Conservation (phyloP, 2,797 vertebrate species). For the Carapus acus region DNA sequence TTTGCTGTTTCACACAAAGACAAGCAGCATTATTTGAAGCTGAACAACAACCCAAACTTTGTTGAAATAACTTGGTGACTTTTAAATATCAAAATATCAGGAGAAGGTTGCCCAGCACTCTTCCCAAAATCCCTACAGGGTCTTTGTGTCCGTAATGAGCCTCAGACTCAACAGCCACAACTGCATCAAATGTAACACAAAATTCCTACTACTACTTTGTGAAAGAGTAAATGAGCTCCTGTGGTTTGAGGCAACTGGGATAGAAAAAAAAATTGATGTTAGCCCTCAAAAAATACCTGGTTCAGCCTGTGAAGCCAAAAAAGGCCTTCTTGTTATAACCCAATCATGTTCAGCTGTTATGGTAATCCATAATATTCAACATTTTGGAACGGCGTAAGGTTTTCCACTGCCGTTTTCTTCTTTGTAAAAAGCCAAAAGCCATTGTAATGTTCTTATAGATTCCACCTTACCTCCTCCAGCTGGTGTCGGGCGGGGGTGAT, state of each 20-base stretch:
- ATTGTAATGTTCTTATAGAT: background rate
- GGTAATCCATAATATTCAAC: too few relatives aligned
- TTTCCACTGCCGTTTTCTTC: too few relatives aligned
- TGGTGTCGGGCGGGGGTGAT: conserved; percentile 86
- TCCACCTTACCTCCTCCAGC: conserved; percentile 85
- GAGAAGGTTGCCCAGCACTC: background rate
- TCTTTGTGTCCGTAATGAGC: background rate
- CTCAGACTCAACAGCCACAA: background rate
- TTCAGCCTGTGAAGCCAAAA: too few relatives aligned
- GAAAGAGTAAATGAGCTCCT: too few relatives aligned
- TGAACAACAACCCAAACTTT: background rate
- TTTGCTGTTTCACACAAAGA: background rate
- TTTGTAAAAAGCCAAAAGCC: conserved; percentile 17
- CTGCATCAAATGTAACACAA: background rate
- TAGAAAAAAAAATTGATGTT: too few relatives aligned
- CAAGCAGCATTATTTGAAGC: background rate
- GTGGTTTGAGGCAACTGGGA: too few relatives aligned
- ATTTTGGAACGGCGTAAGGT: too few relatives aligned
- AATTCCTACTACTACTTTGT: too few relatives aligned
- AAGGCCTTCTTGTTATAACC: too few relatives aligned
- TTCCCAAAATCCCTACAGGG: background rate
- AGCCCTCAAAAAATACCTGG: too few relatives aligned
- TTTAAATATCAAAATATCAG: background rate
- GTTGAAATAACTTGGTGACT: background rate
- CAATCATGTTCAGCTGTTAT: too few relatives aligned